Evolutionary conservation across 2,797 vertebrate species (phyloP), one percentile per base, ranked within the genome.

Genomic region (Alectoris magna): DNA sequence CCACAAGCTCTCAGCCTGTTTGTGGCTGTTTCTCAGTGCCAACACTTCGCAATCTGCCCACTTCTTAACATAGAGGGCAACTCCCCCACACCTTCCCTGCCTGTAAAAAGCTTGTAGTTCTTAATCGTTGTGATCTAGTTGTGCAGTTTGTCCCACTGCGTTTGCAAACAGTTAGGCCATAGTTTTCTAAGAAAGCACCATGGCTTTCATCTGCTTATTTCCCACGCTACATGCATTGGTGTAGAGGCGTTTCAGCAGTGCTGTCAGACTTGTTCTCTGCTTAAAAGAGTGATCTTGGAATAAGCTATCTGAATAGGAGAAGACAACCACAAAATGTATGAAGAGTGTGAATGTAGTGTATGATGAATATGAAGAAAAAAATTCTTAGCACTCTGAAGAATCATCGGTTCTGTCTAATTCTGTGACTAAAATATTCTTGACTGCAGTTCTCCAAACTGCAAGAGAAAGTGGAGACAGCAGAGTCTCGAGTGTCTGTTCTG

Each of bases 401-500:
- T 34, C 24, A 3, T 10, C 79, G 78, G 48, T 86, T 75, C 15
- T 93, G 5, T 63, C 51, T 21, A 23, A 4, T 78, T 8, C 46
- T 55, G 21, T 84, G 14, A 26, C 55, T 91, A 86, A 73, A 91
- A 46, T 19, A 31, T 39, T 76, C 1, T 58, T 95, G 69, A 46
- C 88, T 93, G 27, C 91, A 99, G 99, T 98, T 98, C 75, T 97
- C 97, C 76, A 98, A 98, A 91, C 96, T 99, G 77, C 98, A 98
- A 83, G 98, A 98, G 24, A 99, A 99, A 26, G 98, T 98, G 16
- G 98, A 98, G 95, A 98, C 98, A 91, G 99, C 99, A 5, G 99
- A 99, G 90, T 99, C 98, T 51, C 97, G 99, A 0, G 98, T 99
- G 38, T 98, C 98, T 9, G 99, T 99, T 96, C 97, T 99, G 69